A percentile compares a stretch with the other conserved stretches of the same genome.
These are phyloP conservation scores for Dendronephthya gigantea DNA, from an alignment of 64 coral and sea anemone species.

Conservation along the genomic window DNA sequence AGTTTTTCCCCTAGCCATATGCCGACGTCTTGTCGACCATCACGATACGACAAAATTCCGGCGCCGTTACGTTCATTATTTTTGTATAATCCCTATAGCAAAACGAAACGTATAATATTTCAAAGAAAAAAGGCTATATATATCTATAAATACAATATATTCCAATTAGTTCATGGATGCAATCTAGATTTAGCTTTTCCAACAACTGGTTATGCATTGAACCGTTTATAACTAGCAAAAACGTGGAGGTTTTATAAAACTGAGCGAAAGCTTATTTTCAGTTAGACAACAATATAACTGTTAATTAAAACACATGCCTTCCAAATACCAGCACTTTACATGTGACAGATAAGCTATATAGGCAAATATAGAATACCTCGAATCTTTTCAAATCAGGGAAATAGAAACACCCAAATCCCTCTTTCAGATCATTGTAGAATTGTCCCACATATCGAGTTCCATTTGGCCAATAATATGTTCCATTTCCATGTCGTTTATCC, in stretches of 20 bases:
- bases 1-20: slow-evolving; percentile 62
- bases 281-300: too few species aligned
- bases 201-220: too few species aligned
- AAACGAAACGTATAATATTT: neutral
- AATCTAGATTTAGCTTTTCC: too few species aligned
- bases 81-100: slow-evolving; percentile 58
- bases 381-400: slow-evolving; percentile 85
- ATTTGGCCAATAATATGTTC: slow-evolving; percentile 75
- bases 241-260: too few species aligned
- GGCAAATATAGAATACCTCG: slow-evolving; percentile 37
- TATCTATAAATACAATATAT: too few species aligned
- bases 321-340: too few species aligned
- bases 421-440: slow-evolving; percentile 86
- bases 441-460: slow-evolving; percentile 76
- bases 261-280: too few species aligned
- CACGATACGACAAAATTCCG: slow-evolving; percentile 60
- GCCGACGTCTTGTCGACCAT: slow-evolving; percentile 68
- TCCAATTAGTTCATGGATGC: too few species aligned
- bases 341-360: too few species aligned
- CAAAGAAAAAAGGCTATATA: too few species aligned
- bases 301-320: too few species aligned
- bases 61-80: slow-evolving; percentile 63
- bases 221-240: too few species aligned
- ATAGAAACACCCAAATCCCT: slow-evolving; percentile 75
- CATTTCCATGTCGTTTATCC: slow-evolving; percentile 77